Evolutionary conservation across 2,797 vertebrate species (phyloP).

Genomic region (Poeciliopsis paucimaculata): DNA sequence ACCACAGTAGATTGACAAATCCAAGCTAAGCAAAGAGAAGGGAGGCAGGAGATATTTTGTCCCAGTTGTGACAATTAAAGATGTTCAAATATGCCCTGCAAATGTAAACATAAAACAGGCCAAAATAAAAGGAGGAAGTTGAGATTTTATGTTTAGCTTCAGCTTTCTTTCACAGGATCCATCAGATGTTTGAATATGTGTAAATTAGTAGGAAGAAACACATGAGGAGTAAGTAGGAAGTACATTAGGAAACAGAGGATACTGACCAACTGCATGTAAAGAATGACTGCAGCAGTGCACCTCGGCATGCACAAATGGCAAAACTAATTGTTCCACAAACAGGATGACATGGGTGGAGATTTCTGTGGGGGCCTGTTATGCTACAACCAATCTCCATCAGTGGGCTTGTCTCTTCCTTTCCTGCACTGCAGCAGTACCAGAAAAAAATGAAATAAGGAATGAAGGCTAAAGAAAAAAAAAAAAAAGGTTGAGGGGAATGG

Average conservation of each 20-base stretch:
- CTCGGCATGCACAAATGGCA: slow-evolving; percentile 34
- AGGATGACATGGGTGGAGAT: slow-evolving; percentile 66
- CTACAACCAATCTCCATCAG: slow-evolving; percentile 65
- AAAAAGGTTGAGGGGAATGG: slow-evolving; percentile 41
- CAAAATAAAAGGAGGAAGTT: slow-evolving; percentile 1
- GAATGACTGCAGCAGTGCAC: slow-evolving; percentile 15
- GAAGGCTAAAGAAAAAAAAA: slow-evolving; percentile 27
- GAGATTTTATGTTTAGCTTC: slow-evolving; percentile 21
- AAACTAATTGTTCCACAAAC: slow-evolving; percentile 63
- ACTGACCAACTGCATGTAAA: slow-evolving; percentile 11
- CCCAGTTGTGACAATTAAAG: not conserved
- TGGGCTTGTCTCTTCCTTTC: slow-evolving; percentile 61
- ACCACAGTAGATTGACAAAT: not conserved
- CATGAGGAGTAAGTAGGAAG: slow-evolving; percentile 21
- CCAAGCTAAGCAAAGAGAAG: not conserved
- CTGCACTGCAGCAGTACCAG: slow-evolving; percentile 48
- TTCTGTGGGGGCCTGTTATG: slow-evolving; percentile 70
- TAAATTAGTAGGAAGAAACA: slow-evolving; percentile 12
- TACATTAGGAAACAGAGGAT: slow-evolving; percentile 23
- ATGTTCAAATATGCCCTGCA: not conserved
- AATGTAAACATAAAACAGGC: not conserved
- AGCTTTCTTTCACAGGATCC: slow-evolving; percentile 21
- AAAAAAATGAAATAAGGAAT: slow-evolving; percentile 57
- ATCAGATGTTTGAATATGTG: slow-evolving; percentile 22
- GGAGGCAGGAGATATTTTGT: not conserved